phyloP scores from a whole-genome alignment of 2,113 vertebrate species.

The Cyprinodon tularosa region DNA sequence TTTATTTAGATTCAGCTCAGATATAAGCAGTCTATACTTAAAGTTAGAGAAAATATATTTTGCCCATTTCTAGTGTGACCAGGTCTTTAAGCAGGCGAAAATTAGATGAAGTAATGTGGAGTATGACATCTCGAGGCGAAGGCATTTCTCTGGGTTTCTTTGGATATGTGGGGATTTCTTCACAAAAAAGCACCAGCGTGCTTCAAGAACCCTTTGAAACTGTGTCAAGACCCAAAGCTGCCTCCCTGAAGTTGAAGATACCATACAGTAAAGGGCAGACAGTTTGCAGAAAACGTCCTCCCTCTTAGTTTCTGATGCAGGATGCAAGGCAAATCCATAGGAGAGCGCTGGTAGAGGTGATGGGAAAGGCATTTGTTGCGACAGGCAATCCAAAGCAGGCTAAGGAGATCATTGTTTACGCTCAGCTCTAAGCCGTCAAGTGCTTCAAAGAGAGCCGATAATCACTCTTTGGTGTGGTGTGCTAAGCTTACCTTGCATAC shows the following conservation, averaged over 20 bases:
- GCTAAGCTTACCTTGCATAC: slow-evolving; percentile 60
- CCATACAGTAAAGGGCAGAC: not conserved
- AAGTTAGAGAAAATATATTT: not conserved
- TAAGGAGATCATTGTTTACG: slow-evolving; percentile 69
- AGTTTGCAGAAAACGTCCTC: not conserved
- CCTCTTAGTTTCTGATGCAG: not conserved
- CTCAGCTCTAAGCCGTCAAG: slow-evolving; percentile 60
- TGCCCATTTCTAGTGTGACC: slow-evolving; percentile 16
- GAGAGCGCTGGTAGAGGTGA: slow-evolving; percentile 38
- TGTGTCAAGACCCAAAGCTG: not conserved
- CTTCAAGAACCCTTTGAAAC: not conserved
- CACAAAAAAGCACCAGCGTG: slow-evolving; percentile 1
- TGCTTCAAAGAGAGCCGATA: slow-evolving; percentile 63
- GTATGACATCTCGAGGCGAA: not conserved
- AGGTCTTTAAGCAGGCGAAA: not conserved
- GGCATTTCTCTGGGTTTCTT: not conserved
- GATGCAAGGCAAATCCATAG: slow-evolving; percentile 2
- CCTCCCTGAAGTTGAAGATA: slow-evolving; percentile 16
- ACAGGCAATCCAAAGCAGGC: slow-evolving; percentile 79
- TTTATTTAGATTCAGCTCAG: no score
- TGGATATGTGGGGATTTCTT: not conserved
- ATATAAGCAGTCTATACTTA: not conserved
- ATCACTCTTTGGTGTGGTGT: slow-evolving; percentile 50
- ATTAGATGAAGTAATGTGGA: not conserved
- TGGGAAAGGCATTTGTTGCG: slow-evolving; percentile 70